Evolutionary conservation across 2,888 invertebrate species (phyloP).

Genomic region (Ischnura elegans): DNA sequence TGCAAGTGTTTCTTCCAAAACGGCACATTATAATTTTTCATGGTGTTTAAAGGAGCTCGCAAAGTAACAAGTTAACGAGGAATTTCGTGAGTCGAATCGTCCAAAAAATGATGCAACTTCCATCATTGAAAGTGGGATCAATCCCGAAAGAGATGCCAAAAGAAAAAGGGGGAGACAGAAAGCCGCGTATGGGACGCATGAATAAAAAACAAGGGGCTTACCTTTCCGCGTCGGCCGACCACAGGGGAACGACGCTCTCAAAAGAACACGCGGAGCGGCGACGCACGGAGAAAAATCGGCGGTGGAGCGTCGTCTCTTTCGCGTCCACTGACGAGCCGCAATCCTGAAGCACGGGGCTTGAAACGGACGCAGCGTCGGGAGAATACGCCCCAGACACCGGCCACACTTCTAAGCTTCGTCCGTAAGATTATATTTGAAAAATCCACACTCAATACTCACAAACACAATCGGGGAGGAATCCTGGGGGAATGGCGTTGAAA

Average conservation of each 20-base stretch:
- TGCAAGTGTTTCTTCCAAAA: no score
- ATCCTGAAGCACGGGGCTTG: background rate
- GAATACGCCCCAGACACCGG: background rate
- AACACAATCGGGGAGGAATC: background rate
- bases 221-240: background rate
- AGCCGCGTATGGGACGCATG: background rate
- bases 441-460: no score
- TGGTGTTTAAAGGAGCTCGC: no score
- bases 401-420: no score
- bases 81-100: no score
- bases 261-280: background rate
- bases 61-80: no score
- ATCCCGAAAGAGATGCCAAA: background rate
- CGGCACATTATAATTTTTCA: no score
- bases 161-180: background rate
- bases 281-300: background rate
- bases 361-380: background rate
- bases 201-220: background rate
- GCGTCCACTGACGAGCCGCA: background rate
- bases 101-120: no score
- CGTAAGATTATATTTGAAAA: no score
- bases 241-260: background rate
- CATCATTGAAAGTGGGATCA: background rate
- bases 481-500: background rate
- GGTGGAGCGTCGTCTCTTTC: background rate